A percentile compares a stretch with the other conserved stretches of the same genome.
Conservation (phyloP, 2,113 vertebrate species). For the Calyptomena viridis region DNA sequence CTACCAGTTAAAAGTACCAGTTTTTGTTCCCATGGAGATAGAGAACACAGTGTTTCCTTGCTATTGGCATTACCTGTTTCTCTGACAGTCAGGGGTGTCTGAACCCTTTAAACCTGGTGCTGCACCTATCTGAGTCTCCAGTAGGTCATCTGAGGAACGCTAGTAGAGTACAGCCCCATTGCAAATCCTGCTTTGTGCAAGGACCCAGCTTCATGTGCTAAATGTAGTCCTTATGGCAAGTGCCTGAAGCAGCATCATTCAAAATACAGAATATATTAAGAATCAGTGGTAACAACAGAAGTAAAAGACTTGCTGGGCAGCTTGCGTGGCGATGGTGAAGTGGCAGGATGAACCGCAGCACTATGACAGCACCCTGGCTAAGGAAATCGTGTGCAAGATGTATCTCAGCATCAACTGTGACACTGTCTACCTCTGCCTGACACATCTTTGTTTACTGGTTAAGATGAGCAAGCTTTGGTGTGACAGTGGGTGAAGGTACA, state of each 20-base stretch:
- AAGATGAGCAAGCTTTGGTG: background rate
- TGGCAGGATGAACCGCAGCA: background rate
- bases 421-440: background rate
- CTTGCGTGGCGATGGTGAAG: background rate
- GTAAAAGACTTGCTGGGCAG: background rate
- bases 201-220: background rate
- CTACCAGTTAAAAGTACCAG: slow-evolving; percentile 21
- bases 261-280: background rate
- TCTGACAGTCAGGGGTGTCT: background rate
- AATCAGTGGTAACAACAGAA: background rate
- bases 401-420: background rate
- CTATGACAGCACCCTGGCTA: background rate
- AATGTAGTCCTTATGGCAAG: background rate
- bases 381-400: background rate
- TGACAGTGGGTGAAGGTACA: background rate
- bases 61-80: background rate
- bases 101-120: background rate
- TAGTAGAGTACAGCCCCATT: background rate
- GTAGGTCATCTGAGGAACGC: background rate
- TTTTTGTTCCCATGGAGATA: slow-evolving; percentile 60
- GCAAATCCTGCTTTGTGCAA: background rate
- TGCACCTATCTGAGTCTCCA: background rate
- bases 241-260: background rate
- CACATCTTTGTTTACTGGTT: background rate
- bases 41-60: background rate